Base-by-base conservation (phyloP, 1,140 invertebrate genomes). In the Calliopsis andreniformis region DNA sequence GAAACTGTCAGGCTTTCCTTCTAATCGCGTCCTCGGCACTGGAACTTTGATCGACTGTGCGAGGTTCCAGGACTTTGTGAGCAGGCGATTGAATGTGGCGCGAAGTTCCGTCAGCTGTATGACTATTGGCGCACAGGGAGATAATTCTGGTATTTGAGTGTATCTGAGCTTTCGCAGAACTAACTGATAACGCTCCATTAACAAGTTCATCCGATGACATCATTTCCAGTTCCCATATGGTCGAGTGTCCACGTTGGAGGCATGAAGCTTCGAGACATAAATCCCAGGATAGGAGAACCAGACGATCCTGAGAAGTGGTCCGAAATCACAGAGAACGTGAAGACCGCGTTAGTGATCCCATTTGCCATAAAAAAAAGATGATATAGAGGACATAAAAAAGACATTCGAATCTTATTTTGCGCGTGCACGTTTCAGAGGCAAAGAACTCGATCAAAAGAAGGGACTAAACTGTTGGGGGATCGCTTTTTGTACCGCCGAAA, bases 41-140 rank as follows among this genome's bases (percentile, higher is more conserved):
- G 95, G 95, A 20, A 95, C 94, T 6, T 93, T 94, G 81, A 88
- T 95, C 16, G 94, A 95, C 78, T 94, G 93, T 20, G 90, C 93
- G 58, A 91, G 94, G 76, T 94, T 95, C 87, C 93, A 94, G 39
- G 94, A 93, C 86, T 89, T 93, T 56, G 87, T 95, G 28, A 93
- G 93, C 30, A 90, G 94, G 82, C 92, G 91, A 82, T 84, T 95
- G 14, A 91, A 92, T 51, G 86, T 95, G 42, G 93, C 93, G 35
- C 92, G 93, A 16, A 89, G 88, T 14, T 94, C 92, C 67, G 92
- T 93, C 58, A 93, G 93, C 64, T 94, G 93, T 30, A 94, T 93
- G 91, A 93, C 94, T 75, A 94, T 95, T 79, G 94, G 95, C 10
- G 94, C 94, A 78, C 94, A 95, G 75, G 95, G 94, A 51, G 92